These are phyloP conservation scores for Atta texana DNA, from an alignment of 1,140 invertebrate genomes.

Conservation along the genomic window DNA sequence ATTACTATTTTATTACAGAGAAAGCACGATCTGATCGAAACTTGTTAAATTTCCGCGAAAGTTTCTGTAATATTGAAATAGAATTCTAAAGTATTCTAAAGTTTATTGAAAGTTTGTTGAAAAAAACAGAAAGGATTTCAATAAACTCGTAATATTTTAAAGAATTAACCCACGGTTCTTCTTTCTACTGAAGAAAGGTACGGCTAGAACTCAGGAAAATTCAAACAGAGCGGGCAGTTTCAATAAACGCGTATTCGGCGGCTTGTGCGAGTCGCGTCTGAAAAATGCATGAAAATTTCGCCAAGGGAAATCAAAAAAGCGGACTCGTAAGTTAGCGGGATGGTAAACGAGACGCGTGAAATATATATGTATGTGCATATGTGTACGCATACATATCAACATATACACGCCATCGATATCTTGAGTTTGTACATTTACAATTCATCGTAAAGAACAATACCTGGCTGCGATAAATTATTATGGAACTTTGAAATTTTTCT, in stretches of 20 bases:
- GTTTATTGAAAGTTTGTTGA: background rate
- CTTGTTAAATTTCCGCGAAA: background rate
- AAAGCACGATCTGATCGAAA: background rate
- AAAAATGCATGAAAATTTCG: slow-evolving; percentile 65
- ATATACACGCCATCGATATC: slow-evolving; percentile 37
- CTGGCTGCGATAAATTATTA: slow-evolving; percentile 26
- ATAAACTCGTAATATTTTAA: slow-evolving; percentile 9
- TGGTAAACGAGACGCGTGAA: slow-evolving; percentile 32
- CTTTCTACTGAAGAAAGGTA: slow-evolving; percentile 12
- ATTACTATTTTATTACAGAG: background rate
- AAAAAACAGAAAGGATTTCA: background rate
- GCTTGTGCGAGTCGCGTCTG: slow-evolving; percentile 37
- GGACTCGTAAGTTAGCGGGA: slow-evolving; percentile 59
- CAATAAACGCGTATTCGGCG: slow-evolving; percentile 56
- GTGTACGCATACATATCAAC: background rate
- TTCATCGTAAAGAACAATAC: slow-evolving; percentile 39
- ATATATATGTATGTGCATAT: background rate
- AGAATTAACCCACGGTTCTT: slow-evolving; percentile 25
- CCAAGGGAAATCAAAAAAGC: slow-evolving; percentile 67
- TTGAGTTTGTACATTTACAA: slow-evolving; percentile 43
- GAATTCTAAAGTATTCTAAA: background rate
- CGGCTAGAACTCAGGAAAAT: slow-evolving; percentile 10
- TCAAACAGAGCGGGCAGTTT: slow-evolving; percentile 54
- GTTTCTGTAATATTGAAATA: slow-evolving; percentile 12
- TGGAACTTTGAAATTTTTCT: slow-evolving; percentile 4